Percentiles rank a stretch among this genome's conserved stretches.
phyloP scores from a whole-genome alignment of 2,113 vertebrate species.

The Agelaius tricolor region DNA sequence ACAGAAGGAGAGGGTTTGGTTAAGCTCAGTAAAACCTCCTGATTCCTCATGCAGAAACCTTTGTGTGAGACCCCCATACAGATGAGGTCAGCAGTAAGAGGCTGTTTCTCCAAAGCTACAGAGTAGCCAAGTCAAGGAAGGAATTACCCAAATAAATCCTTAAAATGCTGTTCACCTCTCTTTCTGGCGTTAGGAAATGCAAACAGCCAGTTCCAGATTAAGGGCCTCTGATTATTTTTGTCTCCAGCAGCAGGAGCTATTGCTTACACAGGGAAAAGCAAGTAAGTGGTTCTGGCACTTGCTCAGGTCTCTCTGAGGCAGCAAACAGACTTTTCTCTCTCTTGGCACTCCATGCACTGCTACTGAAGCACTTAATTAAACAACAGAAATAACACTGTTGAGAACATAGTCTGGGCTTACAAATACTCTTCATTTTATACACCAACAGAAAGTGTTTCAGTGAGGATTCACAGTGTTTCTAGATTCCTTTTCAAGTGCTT shows the following conservation, averaged over 20 bases:
- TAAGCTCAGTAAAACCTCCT: neutral
- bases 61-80: neutral
- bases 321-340: neutral
- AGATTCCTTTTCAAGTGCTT: neutral
- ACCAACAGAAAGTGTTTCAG: neutral
- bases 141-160: neutral
- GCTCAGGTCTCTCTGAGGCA: neutral
- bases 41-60: neutral
- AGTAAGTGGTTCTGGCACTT: neutral
- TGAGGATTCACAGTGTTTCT: neutral
- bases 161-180: neutral
- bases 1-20: neutral
- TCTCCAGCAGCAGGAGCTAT: neutral
- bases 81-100: neutral
- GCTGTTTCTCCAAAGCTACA: neutral
- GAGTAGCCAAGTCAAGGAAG: neutral
- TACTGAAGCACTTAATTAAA: constrained; percentile 20
- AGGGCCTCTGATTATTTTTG: neutral
- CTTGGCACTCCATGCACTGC: neutral
- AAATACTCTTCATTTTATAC: neutral
- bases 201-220: neutral
- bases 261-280: neutral
- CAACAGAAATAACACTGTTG: neutral
- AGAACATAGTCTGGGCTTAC: neutral
- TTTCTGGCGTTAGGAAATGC: neutral